A percentile compares a stretch with the other conserved stretches of the same genome.
Conservation (phyloP, 2,888 invertebrate genomes). For the Meliscaeva auricollis region DNA sequence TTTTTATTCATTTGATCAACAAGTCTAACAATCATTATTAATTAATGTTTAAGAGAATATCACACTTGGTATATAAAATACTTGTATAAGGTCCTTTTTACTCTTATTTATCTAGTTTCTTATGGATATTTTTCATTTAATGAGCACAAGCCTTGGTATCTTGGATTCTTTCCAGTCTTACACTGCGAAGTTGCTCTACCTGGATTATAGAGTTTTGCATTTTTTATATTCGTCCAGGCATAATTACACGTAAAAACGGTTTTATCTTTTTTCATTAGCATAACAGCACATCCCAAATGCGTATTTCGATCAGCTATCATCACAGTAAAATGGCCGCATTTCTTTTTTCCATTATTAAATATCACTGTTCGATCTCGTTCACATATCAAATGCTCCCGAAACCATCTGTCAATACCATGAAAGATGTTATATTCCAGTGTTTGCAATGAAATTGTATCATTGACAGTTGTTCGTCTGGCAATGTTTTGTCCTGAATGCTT, state of each 20-base stretch:
- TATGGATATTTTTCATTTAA: slow-evolving; percentile 52
- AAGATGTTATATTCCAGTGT: slow-evolving; percentile 33
- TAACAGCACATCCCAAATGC: slow-evolving; percentile 71
- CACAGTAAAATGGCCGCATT: slow-evolving; percentile 77
- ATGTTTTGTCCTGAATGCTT: slow-evolving; percentile 77
- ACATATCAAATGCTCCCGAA: slow-evolving; percentile 67
- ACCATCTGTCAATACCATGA: slow-evolving; percentile 71
- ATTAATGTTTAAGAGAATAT: no score
- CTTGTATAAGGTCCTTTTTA: no score
- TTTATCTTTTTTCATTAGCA: slow-evolving; percentile 49
- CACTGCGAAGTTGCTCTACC: slow-evolving; percentile 73
- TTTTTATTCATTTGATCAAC: no score
- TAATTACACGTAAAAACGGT: slow-evolving; percentile 76
- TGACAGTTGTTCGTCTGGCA: slow-evolving; percentile 4
- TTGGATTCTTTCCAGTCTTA: slow-evolving; percentile 53
- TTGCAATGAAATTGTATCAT: not conserved
- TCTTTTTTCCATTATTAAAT: slow-evolving; percentile 54
- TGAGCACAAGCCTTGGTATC: slow-evolving; percentile 68
- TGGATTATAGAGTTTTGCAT: slow-evolving; percentile 65
- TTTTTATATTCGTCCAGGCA: slow-evolving; percentile 72
- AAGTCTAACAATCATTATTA: no score
- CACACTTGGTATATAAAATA: no score
- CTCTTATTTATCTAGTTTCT: no score
- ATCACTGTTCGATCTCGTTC: slow-evolving; percentile 12
- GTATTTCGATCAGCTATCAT: slow-evolving; percentile 68